A percentile compares a stretch with the other conserved stretches of the same genome.
These are phyloP conservation scores for Nerophis ophidion DNA, from an alignment of 2,113 vertebrate genomes.

Conservation along the genomic window DNA sequence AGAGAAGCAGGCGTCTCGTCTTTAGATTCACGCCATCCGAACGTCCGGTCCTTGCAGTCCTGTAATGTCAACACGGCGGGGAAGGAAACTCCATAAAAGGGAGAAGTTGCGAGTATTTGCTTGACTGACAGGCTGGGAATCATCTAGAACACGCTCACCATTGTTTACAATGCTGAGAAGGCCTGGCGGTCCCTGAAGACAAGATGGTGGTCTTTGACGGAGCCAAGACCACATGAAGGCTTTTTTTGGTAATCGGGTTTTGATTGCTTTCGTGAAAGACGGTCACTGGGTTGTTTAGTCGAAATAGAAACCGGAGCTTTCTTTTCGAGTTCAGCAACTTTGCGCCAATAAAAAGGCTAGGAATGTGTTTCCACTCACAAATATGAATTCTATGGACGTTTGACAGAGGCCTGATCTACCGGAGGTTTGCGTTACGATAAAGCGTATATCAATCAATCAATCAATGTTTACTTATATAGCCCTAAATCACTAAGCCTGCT, in stretches of 20 bases:
- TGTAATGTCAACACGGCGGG: conserved; percentile 6
- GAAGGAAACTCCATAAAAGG: conserved; percentile 1
- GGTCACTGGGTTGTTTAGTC: too few species aligned
- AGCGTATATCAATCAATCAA: too few species aligned
- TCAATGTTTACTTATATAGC: too few species aligned
- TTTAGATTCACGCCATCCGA: conserved; percentile 7
- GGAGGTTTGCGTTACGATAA: too few species aligned
- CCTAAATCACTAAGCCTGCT: too few species aligned
- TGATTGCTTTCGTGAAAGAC: too few species aligned
- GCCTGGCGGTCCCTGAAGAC: background rate
- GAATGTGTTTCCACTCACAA: conserved; percentile 27
- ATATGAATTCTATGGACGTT: conserved; percentile 31
- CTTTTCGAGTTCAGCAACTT: too few species aligned
- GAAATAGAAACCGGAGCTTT: too few species aligned
- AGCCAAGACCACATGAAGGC: conserved; percentile 13
- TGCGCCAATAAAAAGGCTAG: conserved; percentile 1
- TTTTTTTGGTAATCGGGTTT: background rate
- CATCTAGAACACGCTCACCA: conserved; percentile 2
- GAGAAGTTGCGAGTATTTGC: background rate
- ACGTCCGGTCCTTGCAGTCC: background rate
- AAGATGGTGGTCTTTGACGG: too few species aligned
- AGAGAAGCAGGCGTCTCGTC: conserved; percentile 19
- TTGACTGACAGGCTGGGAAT: background rate
- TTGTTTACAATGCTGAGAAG: conserved; percentile 11
- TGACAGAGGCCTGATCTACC: too few species aligned